A percentile compares a stretch with the other conserved stretches of the same genome.
phyloP scores from a whole-genome alignment of 2,797 vertebrate genomes.

The Vireo griseus region DNA sequence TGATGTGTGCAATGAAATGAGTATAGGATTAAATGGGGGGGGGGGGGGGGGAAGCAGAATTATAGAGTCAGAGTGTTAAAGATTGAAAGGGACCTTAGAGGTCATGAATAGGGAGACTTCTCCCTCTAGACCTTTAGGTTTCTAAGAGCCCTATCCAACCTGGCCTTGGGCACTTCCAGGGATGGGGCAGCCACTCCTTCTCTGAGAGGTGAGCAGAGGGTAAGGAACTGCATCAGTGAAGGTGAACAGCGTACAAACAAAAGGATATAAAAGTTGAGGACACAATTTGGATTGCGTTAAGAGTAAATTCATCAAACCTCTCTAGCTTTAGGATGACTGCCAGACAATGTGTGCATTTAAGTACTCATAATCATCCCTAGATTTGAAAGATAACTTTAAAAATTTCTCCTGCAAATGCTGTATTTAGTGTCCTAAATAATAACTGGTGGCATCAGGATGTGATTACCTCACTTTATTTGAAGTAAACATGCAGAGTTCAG shows the following conservation, averaged over 20 bases:
- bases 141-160: background rate
- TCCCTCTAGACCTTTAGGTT: too few species aligned
- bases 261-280: background rate
- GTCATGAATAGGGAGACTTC: rapidly evolving
- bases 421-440: background rate
- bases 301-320: background rate
- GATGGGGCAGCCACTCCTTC: background rate
- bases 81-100: background rate
- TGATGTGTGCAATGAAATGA: slow-evolving; percentile 42
- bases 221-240: background rate
- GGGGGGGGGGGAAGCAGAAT: rapidly evolving
- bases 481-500: background rate
- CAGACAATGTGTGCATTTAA: background rate
- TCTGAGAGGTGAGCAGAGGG: background rate
- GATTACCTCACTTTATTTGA: background rate
- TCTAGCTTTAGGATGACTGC: background rate
- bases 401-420: background rate
- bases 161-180: background rate
- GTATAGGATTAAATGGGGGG: background rate
- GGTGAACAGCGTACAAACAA: rapidly evolving
- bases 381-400: background rate
- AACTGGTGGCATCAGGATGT: background rate
- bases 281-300: background rate
- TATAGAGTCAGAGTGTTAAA: background rate
- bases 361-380: rapidly evolving